These are phyloP conservation scores for Dryadula phaetusa DNA, from an alignment of 2,888 invertebrate species.

Conservation along the genomic window DNA sequence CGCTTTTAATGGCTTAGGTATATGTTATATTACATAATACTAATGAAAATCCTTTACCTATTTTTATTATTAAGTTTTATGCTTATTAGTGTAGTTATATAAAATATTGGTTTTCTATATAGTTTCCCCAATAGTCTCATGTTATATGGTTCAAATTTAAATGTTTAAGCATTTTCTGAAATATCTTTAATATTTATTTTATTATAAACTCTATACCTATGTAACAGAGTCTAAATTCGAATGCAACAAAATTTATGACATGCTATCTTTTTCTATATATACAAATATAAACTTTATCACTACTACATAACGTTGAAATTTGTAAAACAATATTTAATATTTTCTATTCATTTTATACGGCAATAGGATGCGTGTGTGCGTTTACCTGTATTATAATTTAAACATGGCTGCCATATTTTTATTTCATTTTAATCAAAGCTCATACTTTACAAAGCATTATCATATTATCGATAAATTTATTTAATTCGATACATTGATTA, in stretches of 20 bases:
- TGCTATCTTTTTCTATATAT: background rate
- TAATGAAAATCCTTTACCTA: slow-evolving; percentile 4
- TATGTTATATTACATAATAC: background rate
- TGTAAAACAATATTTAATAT: background rate
- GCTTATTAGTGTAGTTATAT: background rate
- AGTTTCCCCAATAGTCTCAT: slow-evolving; percentile 7
- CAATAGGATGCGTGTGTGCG: slow-evolving; percentile 45
- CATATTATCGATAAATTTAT: slow-evolving; percentile 34
- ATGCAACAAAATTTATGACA: background rate
- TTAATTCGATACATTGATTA: slow-evolving; percentile 23
- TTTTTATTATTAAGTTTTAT: background rate
- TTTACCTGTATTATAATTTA: slow-evolving; percentile 54
- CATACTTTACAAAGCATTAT: slow-evolving; percentile 37
- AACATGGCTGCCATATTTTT: slow-evolving; percentile 52
- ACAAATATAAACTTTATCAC: background rate
- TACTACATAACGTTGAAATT: background rate
- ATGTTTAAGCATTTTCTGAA: slow-evolving; percentile 5
- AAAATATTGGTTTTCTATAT: slow-evolving; percentile 6
- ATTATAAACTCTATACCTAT: background rate
- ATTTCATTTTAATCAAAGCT: slow-evolving; percentile 46
- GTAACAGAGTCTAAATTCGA: background rate
- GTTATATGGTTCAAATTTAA: slow-evolving; percentile 20
- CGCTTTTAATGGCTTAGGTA: background rate
- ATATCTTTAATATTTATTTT: background rate
- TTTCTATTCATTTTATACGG: slow-evolving; percentile 22